phyloP scores from a whole-genome alignment of 2,113 vertebrate genomes.

The Arizona elegans region DNA sequence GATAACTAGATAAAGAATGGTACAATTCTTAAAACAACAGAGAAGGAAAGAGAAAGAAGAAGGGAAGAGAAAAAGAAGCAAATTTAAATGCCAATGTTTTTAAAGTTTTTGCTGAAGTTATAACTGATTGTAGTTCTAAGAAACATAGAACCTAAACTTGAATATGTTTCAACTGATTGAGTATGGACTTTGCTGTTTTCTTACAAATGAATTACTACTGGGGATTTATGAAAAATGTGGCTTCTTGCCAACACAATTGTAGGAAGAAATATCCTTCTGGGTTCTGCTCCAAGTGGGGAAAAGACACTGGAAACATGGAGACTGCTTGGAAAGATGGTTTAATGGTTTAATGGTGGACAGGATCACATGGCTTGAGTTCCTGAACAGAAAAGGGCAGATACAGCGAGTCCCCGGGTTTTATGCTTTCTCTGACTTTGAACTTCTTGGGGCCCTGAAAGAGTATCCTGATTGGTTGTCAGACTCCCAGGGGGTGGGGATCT shows the following conservation, averaged over 20 bases:
- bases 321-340: too few species aligned
- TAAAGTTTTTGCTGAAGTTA: neutral
- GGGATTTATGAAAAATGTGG: neutral
- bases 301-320: too few species aligned
- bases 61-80: neutral
- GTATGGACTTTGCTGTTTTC: neutral
- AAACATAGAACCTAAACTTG: neutral
- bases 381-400: too few species aligned
- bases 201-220: neutral
- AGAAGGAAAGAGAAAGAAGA: neutral
- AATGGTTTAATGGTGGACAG: too few species aligned
- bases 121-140: neutral
- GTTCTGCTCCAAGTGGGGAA: too few species aligned
- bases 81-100: neutral
- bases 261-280: too few species aligned
- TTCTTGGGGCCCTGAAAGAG: too few species aligned
- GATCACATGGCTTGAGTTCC: too few species aligned
- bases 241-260: neutral
- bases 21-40: neutral
- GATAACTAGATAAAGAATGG: neutral
- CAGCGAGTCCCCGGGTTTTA: too few species aligned
- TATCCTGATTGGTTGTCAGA: too few species aligned
- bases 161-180: neutral
- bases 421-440: too few species aligned
- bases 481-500: too few species aligned